Evolutionary conservation across 2,113 vertebrate genomes (phyloP).

Genomic region (Motacilla tschutschensis): DNA sequence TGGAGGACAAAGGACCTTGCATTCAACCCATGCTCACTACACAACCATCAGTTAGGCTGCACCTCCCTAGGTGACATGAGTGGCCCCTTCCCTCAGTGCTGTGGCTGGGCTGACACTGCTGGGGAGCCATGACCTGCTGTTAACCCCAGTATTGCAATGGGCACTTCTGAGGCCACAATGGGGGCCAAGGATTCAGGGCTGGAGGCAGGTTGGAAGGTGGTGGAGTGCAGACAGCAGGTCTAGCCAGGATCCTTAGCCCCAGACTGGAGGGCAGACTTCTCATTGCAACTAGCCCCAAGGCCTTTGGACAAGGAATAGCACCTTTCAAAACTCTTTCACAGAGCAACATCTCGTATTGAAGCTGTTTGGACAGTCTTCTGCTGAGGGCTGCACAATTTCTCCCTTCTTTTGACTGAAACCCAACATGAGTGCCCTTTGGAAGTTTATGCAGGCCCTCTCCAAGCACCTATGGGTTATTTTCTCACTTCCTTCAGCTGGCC

Average conservation of each 20-base stretch:
- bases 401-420: neutral
- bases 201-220: neutral
- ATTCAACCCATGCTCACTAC: neutral
- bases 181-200: neutral
- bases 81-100: neutral
- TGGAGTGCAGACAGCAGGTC: neutral
- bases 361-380: neutral
- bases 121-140: neutral
- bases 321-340: neutral
- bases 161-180: neutral
- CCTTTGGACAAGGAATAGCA: neutral
- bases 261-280: neutral
- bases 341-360: neutral
- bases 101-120: neutral
- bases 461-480: neutral
- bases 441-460: neutral
- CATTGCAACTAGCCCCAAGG: neutral
- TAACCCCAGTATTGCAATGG: neutral
- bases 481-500: neutral
- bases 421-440: neutral
- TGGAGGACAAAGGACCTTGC: neutral
- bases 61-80: neutral
- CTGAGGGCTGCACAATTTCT: neutral
- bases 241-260: neutral
- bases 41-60: neutral